Evolutionary conservation across 2,888 invertebrate species (phyloP).

Genomic region (Eudemis profundana): DNA sequence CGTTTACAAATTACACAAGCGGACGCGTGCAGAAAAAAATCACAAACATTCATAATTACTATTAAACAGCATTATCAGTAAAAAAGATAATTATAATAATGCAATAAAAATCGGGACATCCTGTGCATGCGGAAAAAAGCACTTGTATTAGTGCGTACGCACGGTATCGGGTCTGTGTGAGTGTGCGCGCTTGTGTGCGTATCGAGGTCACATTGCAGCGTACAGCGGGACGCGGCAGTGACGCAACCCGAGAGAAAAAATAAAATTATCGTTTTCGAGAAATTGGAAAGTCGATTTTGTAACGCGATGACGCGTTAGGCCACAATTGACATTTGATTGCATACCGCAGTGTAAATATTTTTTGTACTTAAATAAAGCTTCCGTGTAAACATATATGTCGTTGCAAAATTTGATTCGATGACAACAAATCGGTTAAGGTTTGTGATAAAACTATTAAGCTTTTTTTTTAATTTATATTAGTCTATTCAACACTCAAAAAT

Average conservation of each 20-base stretch:
- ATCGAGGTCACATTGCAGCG: constrained; percentile 79
- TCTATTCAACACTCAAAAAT: too few relatives aligned
- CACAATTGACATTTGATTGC: constrained; percentile 29
- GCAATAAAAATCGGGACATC: constrained; percentile 58
- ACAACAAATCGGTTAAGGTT: too few relatives aligned
- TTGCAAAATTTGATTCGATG: too few relatives aligned
- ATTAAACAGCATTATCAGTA: constrained; percentile 24
- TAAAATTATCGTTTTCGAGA: constrained; percentile 42
- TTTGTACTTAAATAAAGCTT: neutral
- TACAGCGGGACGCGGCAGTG: constrained; percentile 58
- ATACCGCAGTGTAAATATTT: neutral
- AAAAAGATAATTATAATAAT: constrained; percentile 50
- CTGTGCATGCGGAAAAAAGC: constrained; percentile 57
- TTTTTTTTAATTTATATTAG: too few relatives aligned
- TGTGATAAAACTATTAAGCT: too few relatives aligned
- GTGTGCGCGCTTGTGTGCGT: constrained; percentile 63
- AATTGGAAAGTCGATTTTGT: constrained; percentile 45
- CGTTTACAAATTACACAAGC: too few relatives aligned
- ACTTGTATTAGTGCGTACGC: constrained; percentile 61
- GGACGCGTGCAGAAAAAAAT: constrained; percentile 1
- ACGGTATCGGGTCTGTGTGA: constrained; percentile 52
- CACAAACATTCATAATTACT: constrained; percentile 11
- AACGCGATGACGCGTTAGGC: constrained; percentile 40
- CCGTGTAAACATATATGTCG: too few relatives aligned
- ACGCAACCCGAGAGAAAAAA: constrained; percentile 42